phyloP scores from a whole-genome alignment of 2,113 vertebrate genomes.

The Heloderma charlesbogerti region DNA sequence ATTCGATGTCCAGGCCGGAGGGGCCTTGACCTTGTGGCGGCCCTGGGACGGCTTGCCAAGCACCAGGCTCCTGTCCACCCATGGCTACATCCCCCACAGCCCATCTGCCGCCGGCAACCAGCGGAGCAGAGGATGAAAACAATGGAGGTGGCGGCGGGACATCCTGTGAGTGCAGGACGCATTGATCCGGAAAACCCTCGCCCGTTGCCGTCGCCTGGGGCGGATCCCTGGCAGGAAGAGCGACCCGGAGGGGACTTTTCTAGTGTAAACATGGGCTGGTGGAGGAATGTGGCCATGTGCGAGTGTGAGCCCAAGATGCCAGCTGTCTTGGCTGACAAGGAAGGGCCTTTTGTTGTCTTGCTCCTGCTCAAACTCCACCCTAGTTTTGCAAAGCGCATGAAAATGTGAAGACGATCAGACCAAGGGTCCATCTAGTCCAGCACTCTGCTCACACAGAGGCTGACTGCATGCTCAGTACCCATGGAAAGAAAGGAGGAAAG shows the following conservation, averaged over 20 bases:
- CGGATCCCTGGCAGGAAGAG: not conserved
- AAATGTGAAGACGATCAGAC: too few species aligned
- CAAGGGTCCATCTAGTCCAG: too few species aligned
- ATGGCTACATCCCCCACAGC: fast-evolving
- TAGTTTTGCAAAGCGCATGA: too few species aligned
- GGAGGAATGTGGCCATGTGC: not conserved
- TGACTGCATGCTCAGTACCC: too few species aligned
- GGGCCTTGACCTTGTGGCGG: not conserved
- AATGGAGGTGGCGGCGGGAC: slow-evolving; percentile 25
- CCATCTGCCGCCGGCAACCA: slow-evolving; percentile 14
- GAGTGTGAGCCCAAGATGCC: not conserved
- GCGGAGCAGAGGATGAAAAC: not conserved
- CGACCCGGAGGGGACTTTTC: not conserved
- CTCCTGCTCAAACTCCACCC: not conserved
- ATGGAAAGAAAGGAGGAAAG: too few species aligned
- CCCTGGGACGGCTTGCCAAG: not conserved
- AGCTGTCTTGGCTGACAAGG: too few species aligned
- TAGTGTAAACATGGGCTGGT: not conserved
- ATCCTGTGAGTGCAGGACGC: not conserved
- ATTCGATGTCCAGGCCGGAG: not conserved
- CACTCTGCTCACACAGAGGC: too few species aligned
- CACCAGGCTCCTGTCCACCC: fast-evolving
- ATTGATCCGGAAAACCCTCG: fast-evolving
- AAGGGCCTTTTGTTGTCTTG: not conserved
- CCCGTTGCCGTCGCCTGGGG: not conserved